Conservation (phyloP, 1,140 invertebrate species). For the Drosophila leontia region DNA sequence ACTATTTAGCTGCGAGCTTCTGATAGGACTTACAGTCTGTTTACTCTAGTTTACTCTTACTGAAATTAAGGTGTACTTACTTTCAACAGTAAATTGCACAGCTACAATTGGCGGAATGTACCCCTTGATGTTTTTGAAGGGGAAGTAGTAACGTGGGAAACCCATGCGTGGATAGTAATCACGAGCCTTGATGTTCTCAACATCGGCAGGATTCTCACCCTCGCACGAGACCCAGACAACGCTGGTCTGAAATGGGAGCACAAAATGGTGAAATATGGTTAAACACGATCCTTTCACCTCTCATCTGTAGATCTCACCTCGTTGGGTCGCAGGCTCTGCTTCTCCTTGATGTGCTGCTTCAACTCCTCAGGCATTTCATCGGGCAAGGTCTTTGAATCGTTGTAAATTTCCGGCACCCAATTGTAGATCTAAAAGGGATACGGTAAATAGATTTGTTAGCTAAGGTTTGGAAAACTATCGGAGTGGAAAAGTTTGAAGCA, state of each 20-base stretch:
- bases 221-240: conserved; percentile 95
- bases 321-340: conserved; percentile 81
- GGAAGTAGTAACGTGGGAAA: conserved; percentile 92
- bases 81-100: conserved; percentile 93
- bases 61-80: conserved; percentile 86
- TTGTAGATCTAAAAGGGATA: conserved; percentile 89
- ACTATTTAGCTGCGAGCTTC: not conserved
- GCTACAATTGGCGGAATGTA: conserved; percentile 95
- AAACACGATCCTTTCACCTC: not conserved
- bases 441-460: not conserved
- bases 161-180: conserved; percentile 92
- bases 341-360: conserved; percentile 88
- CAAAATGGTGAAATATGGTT: conserved; percentile 1
- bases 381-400: conserved; percentile 90
- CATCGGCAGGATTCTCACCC: conserved; percentile 95
- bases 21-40: not conserved
- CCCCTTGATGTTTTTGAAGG: conserved; percentile 92
- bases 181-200: conserved; percentile 94
- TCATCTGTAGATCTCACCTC: conserved; percentile 50
- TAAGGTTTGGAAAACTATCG: not conserved
- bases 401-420: conserved; percentile 91
- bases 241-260: conserved; percentile 86
- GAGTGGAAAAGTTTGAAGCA: not conserved
- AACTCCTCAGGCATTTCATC: conserved; percentile 90
- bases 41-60: not conserved